Evolutionary conservation across 2,797 vertebrate species (phyloP), one percentile per base, ranked within the genome.

Genomic region (Cynodonichthys magdalenae): DNA sequence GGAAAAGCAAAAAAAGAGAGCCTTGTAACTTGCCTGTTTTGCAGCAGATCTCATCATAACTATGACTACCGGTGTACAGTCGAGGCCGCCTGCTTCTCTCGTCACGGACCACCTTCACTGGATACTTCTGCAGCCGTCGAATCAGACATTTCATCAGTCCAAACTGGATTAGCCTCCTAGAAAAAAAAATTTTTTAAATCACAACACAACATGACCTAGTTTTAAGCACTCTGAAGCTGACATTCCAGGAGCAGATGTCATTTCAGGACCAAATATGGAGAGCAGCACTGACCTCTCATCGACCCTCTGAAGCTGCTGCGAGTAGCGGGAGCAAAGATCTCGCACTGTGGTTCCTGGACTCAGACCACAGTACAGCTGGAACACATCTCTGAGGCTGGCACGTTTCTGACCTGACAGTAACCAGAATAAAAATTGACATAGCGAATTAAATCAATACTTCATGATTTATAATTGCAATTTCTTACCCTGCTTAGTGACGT

Each of bases 41-140:
- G 87, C 98, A 99, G 93, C 98, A 99, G 88, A 99, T 99, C 89
- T 99, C 96, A 41, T 99, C 98, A 0, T 98, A 99, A 89, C 97
- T 99, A 77, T 99, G 98, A 61, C 95, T 96, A 28, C 98, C 98
- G 0, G 97, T 98, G 60, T 95, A 99, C 18, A 99, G 95, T 14
- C 95, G 94, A 15, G 96, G 96, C 0, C 94, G 95, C 56, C 94
- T 94, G 86, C 94, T 96, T 53, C 93, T 92, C 64, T 98, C 96
- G 0, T 98, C 96, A 0, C 91, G 92, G 0, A 92, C 74, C 0
- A 97, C 92, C 80, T 98, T 97, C 42, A 99, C 96, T 0, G 98
- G 98, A 71, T 98, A 99, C 63, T 99, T 99, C 87, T 99, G 98
- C 50, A 99, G 94, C 41, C 96, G 91, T 2, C 97, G 93, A 84